Conservation (phyloP, 2,113 vertebrate genomes). For the Charina bottae region DNA sequence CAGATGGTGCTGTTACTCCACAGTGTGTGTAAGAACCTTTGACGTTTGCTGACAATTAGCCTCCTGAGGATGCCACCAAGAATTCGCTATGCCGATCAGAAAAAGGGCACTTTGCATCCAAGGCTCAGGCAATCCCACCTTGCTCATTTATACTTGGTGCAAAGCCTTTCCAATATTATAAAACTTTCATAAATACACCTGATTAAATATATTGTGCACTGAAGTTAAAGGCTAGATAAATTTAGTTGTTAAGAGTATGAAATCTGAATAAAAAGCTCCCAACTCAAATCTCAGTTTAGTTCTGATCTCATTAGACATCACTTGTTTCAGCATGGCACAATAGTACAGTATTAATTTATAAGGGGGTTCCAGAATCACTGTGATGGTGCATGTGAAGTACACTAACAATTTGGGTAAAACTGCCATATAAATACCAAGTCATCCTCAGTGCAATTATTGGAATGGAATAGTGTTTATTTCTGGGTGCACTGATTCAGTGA, state of each 20-base stretch:
- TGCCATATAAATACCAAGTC: background rate
- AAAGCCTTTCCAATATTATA: background rate
- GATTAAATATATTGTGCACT: background rate
- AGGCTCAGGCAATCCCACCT: background rate
- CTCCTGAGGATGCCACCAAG: background rate
- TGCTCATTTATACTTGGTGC: background rate
- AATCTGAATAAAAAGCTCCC: background rate
- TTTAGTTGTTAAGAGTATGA: background rate
- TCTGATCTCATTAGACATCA: background rate
- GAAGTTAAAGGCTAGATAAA: background rate
- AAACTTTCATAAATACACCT: background rate
- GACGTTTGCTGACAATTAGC: background rate
- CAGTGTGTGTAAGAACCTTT: background rate
- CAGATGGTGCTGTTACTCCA: slow-evolving; percentile 25
- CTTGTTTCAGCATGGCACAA: background rate
- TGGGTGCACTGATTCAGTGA: background rate
- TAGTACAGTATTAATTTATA: background rate
- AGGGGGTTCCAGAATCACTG: background rate
- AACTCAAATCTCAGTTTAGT: background rate
- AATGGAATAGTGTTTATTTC: background rate
- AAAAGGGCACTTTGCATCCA: background rate
- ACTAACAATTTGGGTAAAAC: background rate
- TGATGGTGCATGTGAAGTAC: background rate
- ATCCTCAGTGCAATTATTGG: background rate
- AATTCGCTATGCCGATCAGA: background rate